Conservation (phyloP, 2,797 vertebrate species). For the Corythornis leucogaster region DNA sequence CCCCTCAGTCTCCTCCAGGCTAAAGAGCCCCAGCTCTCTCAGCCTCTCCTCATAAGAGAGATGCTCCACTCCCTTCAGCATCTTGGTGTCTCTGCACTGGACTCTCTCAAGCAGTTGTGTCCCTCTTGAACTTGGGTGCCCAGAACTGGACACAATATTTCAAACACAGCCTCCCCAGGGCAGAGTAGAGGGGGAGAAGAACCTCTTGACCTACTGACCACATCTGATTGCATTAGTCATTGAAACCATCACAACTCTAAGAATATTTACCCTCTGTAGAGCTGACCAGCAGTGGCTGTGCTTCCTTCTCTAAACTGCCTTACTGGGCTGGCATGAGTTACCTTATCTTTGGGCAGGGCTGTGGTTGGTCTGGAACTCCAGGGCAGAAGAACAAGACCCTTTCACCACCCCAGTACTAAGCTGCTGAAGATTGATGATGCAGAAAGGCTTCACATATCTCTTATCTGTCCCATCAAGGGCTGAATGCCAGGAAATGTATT, state of each 20-base stretch:
- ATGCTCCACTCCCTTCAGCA: too few species aligned
- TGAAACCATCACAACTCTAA: not conserved
- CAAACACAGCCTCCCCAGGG: too few species aligned
- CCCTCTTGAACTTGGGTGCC: too few species aligned
- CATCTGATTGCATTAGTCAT: not conserved
- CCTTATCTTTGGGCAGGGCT: not conserved
- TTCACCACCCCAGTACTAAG: not conserved
- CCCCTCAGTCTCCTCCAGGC: too few species aligned
- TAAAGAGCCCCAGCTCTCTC: too few species aligned
- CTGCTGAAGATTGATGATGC: not conserved
- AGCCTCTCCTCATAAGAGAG: too few species aligned
- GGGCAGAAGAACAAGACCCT: not conserved
- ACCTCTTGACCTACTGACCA: too few species aligned
- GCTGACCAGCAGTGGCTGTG: fast-evolving
- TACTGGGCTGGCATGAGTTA: not conserved
- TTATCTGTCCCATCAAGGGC: not conserved
- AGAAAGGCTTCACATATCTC: not conserved
- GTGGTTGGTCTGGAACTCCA: not conserved
- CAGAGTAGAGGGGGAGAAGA: too few species aligned
- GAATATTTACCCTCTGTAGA: not conserved
- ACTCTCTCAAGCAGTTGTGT: too few species aligned
- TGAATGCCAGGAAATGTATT: not conserved
- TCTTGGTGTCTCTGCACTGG: too few species aligned
- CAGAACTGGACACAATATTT: too few species aligned
- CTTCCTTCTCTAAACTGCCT: not conserved